phyloP scores from a whole-genome alignment of 2,113 vertebrate species.

The Amia ocellicauda region DNA sequence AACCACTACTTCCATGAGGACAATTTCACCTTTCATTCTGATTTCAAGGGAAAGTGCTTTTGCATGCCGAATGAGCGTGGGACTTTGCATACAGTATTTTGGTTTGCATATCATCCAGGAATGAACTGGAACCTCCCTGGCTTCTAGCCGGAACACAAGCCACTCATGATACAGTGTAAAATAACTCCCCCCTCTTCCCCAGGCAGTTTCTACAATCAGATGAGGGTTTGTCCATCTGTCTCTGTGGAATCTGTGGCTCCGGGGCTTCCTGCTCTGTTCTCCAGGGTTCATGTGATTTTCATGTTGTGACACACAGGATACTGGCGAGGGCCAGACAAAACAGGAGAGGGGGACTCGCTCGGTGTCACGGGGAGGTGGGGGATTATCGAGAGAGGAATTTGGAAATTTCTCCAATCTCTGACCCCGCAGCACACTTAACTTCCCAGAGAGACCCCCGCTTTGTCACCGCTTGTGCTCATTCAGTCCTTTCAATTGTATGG shows the following conservation, averaged over 20 bases:
- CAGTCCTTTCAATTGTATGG: background rate
- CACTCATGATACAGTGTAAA: background rate
- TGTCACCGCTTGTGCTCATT: conserved; percentile 2
- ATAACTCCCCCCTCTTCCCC: background rate
- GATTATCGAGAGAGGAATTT: too few relatives aligned
- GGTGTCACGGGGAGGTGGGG: too few relatives aligned
- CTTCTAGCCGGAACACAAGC: too few relatives aligned
- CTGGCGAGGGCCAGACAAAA: background rate
- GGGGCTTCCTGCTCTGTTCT: background rate
- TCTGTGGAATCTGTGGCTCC: background rate
- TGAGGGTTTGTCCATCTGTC: background rate
- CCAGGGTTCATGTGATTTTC: conserved; percentile 5
- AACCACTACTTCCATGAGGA: too few relatives aligned
- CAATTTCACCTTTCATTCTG: too few relatives aligned
- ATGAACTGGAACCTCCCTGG: too few relatives aligned
- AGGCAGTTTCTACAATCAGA: background rate
- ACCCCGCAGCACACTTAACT: too few relatives aligned
- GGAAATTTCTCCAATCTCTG: too few relatives aligned
- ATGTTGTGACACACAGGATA: conserved; percentile 4
- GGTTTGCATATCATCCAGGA: background rate
- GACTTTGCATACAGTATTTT: too few relatives aligned
- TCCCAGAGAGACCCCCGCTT: background rate
- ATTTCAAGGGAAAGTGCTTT: too few relatives aligned
- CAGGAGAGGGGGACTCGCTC: too few relatives aligned
- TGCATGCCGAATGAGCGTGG: too few relatives aligned